These are phyloP conservation scores for Holacanthus passer DNA, from an alignment of 2,113 vertebrate species.

Conservation along the genomic window DNA sequence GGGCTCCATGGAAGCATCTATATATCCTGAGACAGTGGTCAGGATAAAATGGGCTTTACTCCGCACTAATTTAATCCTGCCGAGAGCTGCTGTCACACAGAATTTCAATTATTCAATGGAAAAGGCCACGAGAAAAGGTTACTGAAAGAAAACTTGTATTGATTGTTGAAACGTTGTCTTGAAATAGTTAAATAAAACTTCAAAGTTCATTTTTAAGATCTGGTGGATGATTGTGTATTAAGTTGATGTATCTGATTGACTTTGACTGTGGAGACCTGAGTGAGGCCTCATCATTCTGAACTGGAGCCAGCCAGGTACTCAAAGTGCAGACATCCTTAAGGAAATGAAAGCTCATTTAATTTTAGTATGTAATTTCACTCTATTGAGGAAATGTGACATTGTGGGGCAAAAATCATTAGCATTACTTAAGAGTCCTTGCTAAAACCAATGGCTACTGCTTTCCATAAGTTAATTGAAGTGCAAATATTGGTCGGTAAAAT, in stretches of 20 bases:
- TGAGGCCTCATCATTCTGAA: not conserved
- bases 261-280: not conserved
- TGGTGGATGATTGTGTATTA: constrained; percentile 16
- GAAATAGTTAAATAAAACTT: constrained; percentile 38
- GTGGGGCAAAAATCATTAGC: constrained; percentile 6
- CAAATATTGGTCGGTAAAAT: constrained; percentile 22
- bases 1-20: constrained; percentile 32
- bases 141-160: constrained; percentile 47
- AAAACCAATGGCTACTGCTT: not conserved
- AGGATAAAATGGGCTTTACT: constrained; percentile 60
- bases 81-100: constrained; percentile 64
- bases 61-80: constrained; percentile 68
- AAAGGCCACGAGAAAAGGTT: constrained; percentile 72
- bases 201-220: constrained; percentile 15
- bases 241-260: constrained; percentile 1
- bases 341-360: not conserved
- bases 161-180: constrained; percentile 65
- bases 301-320: not conserved
- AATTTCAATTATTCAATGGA: constrained; percentile 63
- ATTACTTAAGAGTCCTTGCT: constrained; percentile 1
- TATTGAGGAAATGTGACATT: not conserved
- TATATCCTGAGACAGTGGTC: constrained; percentile 59
- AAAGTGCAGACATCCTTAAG: not conserved
- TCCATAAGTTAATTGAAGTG: constrained; percentile 33
- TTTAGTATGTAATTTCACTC: not conserved